phyloP scores from a whole-genome alignment of 2,888 invertebrate genomes.

The Pseudolycoriella hygida region DNA sequence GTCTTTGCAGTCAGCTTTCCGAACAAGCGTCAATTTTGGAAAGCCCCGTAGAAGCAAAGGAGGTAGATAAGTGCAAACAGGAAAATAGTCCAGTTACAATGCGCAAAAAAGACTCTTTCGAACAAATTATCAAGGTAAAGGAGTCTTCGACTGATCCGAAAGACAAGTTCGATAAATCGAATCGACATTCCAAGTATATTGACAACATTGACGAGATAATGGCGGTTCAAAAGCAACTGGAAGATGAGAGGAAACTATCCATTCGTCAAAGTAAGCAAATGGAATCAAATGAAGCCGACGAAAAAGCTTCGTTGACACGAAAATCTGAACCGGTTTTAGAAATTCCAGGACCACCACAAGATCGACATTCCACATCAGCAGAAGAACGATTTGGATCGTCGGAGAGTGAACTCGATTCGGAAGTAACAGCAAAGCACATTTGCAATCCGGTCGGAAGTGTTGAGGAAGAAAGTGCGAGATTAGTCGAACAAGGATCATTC shows the following conservation, averaged over 20 bases:
- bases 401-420: conserved; percentile 56
- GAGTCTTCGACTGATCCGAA: conserved; percentile 5
- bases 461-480: conserved; percentile 52
- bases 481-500: conserved; percentile 68
- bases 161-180: conserved; percentile 11
- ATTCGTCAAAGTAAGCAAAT: background rate
- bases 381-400: conserved; percentile 40
- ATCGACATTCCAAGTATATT: conserved; percentile 25
- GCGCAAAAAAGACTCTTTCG: too few relatives aligned
- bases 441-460: conserved; percentile 35
- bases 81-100: background rate
- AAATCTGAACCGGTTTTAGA: conserved; percentile 5
- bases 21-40: conserved; percentile 22
- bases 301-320: conserved; percentile 8
- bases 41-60: conserved; percentile 12
- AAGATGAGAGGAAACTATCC: background rate
- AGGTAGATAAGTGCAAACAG: conserved; percentile 1
- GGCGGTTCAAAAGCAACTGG: conserved; percentile 1
- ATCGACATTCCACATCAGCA: background rate
- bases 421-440: conserved; percentile 17
- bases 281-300: background rate
- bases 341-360: conserved; percentile 4
- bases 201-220: conserved; percentile 24
- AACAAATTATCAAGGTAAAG: conserved; percentile 1
- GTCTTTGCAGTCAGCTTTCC: conserved; percentile 42